These are phyloP conservation scores for Cheilosia impressa DNA, from an alignment of 2,888 invertebrate genomes.

Conservation along the genomic window DNA sequence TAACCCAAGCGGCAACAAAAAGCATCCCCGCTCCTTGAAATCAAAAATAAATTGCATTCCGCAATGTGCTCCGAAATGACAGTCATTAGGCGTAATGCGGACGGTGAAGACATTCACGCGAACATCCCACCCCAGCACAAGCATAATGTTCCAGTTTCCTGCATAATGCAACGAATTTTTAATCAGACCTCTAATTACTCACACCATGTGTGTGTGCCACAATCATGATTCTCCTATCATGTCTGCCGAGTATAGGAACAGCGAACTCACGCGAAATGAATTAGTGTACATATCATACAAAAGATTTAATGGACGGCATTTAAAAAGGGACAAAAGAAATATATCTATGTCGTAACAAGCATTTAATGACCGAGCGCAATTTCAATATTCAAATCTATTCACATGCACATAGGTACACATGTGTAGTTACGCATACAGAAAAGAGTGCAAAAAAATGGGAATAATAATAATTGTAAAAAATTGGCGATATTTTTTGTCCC, in stretches of 20 bases:
- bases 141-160: conserved; percentile 36
- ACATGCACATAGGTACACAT: not conserved
- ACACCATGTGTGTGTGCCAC: conserved; percentile 20
- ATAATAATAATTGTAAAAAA: conserved; percentile 64
- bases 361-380: conserved; percentile 58
- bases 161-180: conserved; percentile 62
- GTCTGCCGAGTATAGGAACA: conserved; percentile 12
- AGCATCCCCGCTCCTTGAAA: not conserved
- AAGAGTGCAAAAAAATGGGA: not conserved
- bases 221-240: not conserved
- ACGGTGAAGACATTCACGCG: conserved; percentile 25
- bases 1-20: conserved; percentile 6
- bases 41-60: conserved; percentile 11
- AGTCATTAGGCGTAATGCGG: conserved; percentile 42
- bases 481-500: conserved; percentile 58
- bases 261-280: conserved; percentile 27
- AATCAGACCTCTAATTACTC: conserved; percentile 71
- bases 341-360: conserved; percentile 47
- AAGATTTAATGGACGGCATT: conserved; percentile 51
- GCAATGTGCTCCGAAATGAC: conserved; percentile 11
- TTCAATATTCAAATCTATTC: conserved; percentile 40
- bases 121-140: conserved; percentile 12
- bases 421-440: not conserved
- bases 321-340: conserved; percentile 17
- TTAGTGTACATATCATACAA: conserved; percentile 23